Evolutionary conservation across 2,113 vertebrate species (phyloP), one percentile per base, ranked within the genome.

Genomic region (Heterochromis multidens): DNA sequence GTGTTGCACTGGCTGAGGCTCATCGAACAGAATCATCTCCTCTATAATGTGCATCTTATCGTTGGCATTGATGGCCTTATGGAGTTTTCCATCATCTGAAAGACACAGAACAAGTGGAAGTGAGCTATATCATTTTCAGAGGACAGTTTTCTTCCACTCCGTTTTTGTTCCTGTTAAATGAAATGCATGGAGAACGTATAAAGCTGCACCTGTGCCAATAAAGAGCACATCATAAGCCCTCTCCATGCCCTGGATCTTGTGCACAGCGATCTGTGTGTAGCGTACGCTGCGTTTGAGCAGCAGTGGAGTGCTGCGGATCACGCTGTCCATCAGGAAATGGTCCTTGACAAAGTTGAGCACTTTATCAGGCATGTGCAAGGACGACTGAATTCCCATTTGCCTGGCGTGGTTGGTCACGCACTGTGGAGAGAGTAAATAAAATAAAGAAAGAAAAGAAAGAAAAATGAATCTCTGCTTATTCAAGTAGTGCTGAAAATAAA

Each of bases 261-360:
- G 97, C 74, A 98, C 97, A 0, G 95, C 89, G 2, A 99, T 96
- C 62, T 97, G 97, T 59, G 96, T 97, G 96, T 99, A 98, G 80
- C 95, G 96, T 76, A 96, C 94, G 3, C 58, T 96, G 11, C 96
- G 95, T 88, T 98, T 98, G 59, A 97, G 93, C 70, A 99, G 95
- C 89, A 99, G 88, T 0, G 97, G 95, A 17, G 87, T 92, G 89
- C 98, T 98, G 83, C 97, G 97, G 81, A 99, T 96, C 0, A 97
- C 96, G 14, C 96, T 96, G 77, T 98, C 97, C 98, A 99, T 99
- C 91, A 99, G 95, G 93, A 99, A 99, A 89, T 99, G 98, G 94
- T 99, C 97, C 94, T 99, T 99, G 91, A 99, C 96, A 61, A 99
- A 99, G 96, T 98, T 98, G 78, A 99, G 96, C 91, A 99, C 98